phyloP scores from a whole-genome alignment of 2,888 invertebrate genomes.

The Cyclophora punctaria region DNA sequence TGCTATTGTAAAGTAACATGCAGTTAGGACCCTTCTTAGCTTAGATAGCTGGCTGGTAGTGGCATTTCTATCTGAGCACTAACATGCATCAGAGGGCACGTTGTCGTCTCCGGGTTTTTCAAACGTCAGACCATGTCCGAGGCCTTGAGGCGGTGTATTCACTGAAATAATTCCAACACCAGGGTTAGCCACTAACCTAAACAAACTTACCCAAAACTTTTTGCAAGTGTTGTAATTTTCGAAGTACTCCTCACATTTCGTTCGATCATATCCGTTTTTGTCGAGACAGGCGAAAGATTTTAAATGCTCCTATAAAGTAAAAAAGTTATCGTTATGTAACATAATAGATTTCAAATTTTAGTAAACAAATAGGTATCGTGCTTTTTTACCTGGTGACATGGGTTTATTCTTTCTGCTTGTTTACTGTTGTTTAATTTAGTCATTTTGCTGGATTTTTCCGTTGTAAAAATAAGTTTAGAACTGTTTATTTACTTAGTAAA shows the following conservation, averaged over 20 bases:
- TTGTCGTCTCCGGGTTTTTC: too few relatives aligned
- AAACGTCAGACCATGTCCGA: too few relatives aligned
- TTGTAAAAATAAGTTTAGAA: too few relatives aligned
- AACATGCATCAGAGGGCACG: too few relatives aligned
- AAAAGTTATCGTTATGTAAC: constrained; percentile 21
- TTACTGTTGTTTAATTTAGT: constrained; percentile 37
- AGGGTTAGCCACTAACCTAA: too few relatives aligned
- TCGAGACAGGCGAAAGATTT: constrained; percentile 82
- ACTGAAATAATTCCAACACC: background rate
- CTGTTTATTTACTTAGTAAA: too few relatives aligned
- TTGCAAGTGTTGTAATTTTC: constrained; percentile 86
- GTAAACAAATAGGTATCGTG: background rate
- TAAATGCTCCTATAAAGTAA: constrained; percentile 79
- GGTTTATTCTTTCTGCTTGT: constrained; percentile 53
- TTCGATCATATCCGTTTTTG: constrained; percentile 78
- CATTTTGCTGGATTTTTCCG: constrained; percentile 22
- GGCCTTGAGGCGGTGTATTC: background rate
- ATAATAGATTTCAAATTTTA: constrained; percentile 6
- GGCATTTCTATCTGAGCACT: too few relatives aligned
- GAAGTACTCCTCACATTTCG: constrained; percentile 80
- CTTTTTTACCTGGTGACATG: constrained; percentile 50
- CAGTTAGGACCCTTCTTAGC: too few relatives aligned
- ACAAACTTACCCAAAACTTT: constrained; percentile 83
- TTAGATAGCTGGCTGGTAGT: too few relatives aligned
- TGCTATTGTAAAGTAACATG: too few relatives aligned